Percentiles rank a stretch among this genome's conserved stretches.
These are phyloP conservation scores for Aphidius gifuensis DNA, from an alignment of 1,140 invertebrate genomes.

Conservation along the genomic window DNA sequence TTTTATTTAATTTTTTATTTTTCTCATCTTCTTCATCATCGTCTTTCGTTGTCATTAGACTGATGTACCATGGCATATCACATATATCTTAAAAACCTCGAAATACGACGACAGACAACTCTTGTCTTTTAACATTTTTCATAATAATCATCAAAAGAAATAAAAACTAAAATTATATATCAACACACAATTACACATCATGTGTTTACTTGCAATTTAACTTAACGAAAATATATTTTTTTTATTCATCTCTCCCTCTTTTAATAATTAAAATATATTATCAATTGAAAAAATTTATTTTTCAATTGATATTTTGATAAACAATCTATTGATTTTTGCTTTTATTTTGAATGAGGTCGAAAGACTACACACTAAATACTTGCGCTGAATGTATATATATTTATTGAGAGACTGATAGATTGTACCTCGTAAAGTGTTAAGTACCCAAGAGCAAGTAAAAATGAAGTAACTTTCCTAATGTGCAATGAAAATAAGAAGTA, in stretches of 20 bases:
- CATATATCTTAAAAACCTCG: conserved; percentile 1
- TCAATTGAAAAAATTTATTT: too few relatives aligned
- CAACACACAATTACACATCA: conserved; percentile 7
- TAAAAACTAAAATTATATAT: conserved; percentile 10
- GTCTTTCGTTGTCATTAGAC: background rate
- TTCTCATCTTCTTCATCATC: conserved; percentile 11
- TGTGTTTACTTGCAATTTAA: conserved; percentile 6
- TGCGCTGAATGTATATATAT: too few relatives aligned
- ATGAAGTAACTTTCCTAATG: conserved; percentile 25
- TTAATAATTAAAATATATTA: too few relatives aligned
- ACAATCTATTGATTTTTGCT: too few relatives aligned
- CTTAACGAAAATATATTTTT: too few relatives aligned
- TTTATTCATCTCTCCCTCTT: too few relatives aligned
- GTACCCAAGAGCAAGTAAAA: conserved; percentile 37
- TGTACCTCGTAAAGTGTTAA: conserved; percentile 50
- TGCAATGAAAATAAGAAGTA: conserved; percentile 13
- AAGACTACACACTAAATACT: too few relatives aligned
- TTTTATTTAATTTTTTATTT: conserved; percentile 1
- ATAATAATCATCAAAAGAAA: background rate
- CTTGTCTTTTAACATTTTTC: too few relatives aligned
- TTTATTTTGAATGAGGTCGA: too few relatives aligned
- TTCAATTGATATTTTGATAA: too few relatives aligned
- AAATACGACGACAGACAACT: conserved; percentile 9
- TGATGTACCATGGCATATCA: conserved; percentile 3
- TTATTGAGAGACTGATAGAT: conserved; percentile 28